A percentile compares a stretch with the other conserved stretches of the same genome.
Evolutionary conservation across 1,140 invertebrate species (phyloP).

Genomic region (Xylocopa sonorina): DNA sequence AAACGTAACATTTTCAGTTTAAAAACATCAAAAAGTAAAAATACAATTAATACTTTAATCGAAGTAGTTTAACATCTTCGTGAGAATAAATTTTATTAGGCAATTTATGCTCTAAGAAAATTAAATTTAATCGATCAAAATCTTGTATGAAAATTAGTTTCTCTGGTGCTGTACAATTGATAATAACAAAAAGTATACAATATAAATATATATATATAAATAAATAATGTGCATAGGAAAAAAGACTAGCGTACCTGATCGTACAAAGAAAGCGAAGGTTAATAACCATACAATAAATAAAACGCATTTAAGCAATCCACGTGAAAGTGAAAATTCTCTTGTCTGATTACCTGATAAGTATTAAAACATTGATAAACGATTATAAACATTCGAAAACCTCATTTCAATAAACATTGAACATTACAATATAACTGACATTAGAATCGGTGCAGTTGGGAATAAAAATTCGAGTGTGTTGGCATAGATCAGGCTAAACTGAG

Average conservation of each 20-base stretch:
- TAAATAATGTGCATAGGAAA: conserved; percentile 17
- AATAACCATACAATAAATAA: conserved; percentile 23
- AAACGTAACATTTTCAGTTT: too few relatives aligned
- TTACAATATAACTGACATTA: conserved; percentile 40
- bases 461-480: conserved; percentile 32
- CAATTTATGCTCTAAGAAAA: not conserved
- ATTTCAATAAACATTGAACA: conserved; percentile 32
- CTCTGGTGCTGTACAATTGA: not conserved
- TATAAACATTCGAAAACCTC: conserved; percentile 29
- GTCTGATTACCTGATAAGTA: conserved; percentile 22
- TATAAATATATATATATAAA: not conserved
- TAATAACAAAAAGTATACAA: not conserved
- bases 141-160: not conserved
- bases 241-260: conserved; percentile 38
- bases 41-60: too few relatives aligned
- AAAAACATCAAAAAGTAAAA: too few relatives aligned
- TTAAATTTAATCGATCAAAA: not conserved
- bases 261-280: conserved; percentile 1
- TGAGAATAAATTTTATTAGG: too few relatives aligned
- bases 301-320: conserved; percentile 37
- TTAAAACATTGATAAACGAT: conserved; percentile 24
- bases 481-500: conserved; percentile 26
- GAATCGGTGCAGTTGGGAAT: conserved; percentile 23
- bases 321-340: conserved; percentile 19
- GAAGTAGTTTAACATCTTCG: too few relatives aligned